phyloP scores from a whole-genome alignment of 2,113 vertebrate genomes.

The Strix uralensis region DNA sequence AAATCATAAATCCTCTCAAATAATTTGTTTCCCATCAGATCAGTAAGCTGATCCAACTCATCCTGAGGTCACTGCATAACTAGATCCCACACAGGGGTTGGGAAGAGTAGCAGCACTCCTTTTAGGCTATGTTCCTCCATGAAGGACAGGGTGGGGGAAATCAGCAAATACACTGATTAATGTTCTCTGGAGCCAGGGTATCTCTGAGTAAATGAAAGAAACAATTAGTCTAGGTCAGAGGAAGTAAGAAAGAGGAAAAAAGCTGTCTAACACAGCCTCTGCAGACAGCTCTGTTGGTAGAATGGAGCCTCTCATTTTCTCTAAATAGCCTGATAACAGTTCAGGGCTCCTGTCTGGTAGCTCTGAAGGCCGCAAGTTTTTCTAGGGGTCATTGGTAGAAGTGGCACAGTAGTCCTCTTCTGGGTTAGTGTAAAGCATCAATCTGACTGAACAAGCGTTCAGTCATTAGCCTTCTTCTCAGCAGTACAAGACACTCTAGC shows the following conservation, averaged over 20 bases:
- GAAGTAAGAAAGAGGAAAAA: neutral
- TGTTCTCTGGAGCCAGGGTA: neutral
- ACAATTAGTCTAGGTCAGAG: constrained; percentile 16
- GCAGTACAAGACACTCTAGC: neutral
- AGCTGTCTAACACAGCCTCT: neutral
- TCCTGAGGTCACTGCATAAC: neutral
- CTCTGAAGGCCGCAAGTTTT: neutral
- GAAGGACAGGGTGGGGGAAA: neutral
- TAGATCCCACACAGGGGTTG: neutral
- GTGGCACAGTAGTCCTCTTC: neutral
- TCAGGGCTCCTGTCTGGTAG: neutral
- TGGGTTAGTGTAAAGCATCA: neutral
- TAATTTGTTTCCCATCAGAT: neutral
- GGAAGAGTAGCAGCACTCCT: neutral
- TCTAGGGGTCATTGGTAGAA: neutral
- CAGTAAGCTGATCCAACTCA: neutral
- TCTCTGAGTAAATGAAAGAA: constrained; percentile 2
- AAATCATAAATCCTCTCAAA: neutral
- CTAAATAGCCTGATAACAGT: neutral
- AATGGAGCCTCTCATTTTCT: neutral
- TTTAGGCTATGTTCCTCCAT: neutral
- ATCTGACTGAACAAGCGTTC: neutral
- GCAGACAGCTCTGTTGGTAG: neutral
- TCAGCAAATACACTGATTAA: neutral
- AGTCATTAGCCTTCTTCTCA: neutral